Base-by-base conservation (phyloP, 1,140 invertebrate species). In the Plutomurus gul region DNA sequence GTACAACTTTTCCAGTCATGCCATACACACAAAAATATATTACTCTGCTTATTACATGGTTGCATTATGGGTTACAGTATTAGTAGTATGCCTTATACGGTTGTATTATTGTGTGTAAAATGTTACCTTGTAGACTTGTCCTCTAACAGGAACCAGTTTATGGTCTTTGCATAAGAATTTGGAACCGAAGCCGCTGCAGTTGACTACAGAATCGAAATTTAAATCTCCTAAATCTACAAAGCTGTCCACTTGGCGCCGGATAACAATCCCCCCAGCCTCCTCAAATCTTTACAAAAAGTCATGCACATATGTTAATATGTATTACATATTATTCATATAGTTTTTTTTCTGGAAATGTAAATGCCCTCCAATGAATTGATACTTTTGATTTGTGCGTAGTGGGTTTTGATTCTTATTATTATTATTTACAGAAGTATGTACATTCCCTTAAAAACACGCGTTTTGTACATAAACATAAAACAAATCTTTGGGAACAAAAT, bases 141-240 rank as follows among this genome's bases (percentile, higher is more conserved):
- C 96, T 77, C 94, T 89, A n/a, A 98, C 90, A 0, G 96, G 93
- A 39, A 94, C 90, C 20, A 98, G 84, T 84, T 91, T 89, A 75
- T 88, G 85, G 86, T 98, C 96, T 36, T 90, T 87, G 81, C 93
- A 93, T 22, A 99, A 87, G 82, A 90, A 86, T 85, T 91, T 91
- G 11, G 95, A 91, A 6, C 93, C 94, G 39, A 97, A 87, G 3
- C 96, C 96, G 0, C 92, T 90, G 85, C 96, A 98, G 85, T 98
- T 99, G 1, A 98, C 90, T 33, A 97, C 88, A 4, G 95, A 86
- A 86, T 97, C 92, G 85, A 90, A 96, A 84, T 16, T 87, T 81
- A 1, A 85, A 65, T 56, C 39, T 39, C 27, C 85, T 40, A 94
- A 84, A 51, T 92, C 90, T 6, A 87, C 84, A 37, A 95, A 89